Base-by-base conservation (phyloP, 1,140 invertebrate species). In the Camponotus pennsylvanicus region DNA sequence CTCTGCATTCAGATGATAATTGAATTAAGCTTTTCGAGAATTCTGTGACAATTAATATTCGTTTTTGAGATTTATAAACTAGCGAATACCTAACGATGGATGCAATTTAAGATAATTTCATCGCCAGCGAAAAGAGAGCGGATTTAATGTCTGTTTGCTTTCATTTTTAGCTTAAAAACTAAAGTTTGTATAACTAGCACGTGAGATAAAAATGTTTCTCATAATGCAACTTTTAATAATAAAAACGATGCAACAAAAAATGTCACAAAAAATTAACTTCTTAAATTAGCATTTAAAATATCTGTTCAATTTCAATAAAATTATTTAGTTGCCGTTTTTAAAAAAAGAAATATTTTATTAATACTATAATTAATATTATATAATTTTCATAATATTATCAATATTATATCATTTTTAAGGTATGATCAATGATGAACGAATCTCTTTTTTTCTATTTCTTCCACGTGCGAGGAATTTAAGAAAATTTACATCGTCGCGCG, bases 41-140 rank as follows among this genome's bases (percentile, higher is more conserved):
- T 45, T 52, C 13, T 21, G n/a, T 55, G 34, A 85, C 70, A 64
- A 88, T 89, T 85, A 78, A 88, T 88, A 88, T 84, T 73, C 79
- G 13, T 27, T 59, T 69, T 6, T n/a, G 55, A 42, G 80, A 79
- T 79, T 85, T 67, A 63, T 75, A 63, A 79, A 71, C 52, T 21
- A 9, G 21, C 13, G 32, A 21, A 57, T 63, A n/a, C 18, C 18
- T 57, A 18, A 49, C 21, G 21, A 4, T 32, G 55, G 69, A 63
- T 8, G 45, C 40, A 79, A 88, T 89, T 75, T 78, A n/a, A 71
- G 40, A 45, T 45, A 77, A 55, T 32, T 67, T 21, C 27, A 27
- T 27, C 27, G 8, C 34, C 8, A 0, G 15, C 27, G 11, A 52
- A 34, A 37, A 61, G 9, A 42, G 4, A 37, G 4, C 11, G n/a